These are phyloP conservation scores for Coenobita brevimanus DNA, from an alignment of 1,140 invertebrate species.

Conservation along the genomic window DNA sequence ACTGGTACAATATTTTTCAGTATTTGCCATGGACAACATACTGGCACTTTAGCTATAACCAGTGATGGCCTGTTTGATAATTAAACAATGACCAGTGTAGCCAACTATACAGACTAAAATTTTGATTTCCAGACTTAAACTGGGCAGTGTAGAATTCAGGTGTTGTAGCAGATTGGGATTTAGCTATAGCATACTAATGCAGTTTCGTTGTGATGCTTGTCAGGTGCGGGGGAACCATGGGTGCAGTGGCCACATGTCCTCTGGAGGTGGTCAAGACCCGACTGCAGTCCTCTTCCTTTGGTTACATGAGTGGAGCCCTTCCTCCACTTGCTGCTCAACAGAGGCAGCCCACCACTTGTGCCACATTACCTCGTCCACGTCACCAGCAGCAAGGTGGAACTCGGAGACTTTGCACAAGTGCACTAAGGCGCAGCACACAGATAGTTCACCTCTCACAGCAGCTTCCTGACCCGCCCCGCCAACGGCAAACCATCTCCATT, in stretches of 20 bases:
- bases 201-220: constrained; percentile 54
- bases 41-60: too few species aligned
- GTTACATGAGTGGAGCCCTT: constrained; percentile 76
- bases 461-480: constrained; percentile 43
- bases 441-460: constrained; percentile 68
- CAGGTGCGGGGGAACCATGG: constrained; percentile 95
- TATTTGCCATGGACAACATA: too few species aligned
- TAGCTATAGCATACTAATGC: background rate
- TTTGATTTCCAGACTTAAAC: too few species aligned
- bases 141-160: background rate
- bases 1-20: too few species aligned
- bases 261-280: constrained; percentile 99
- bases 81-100: too few species aligned
- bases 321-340: constrained; percentile 72
- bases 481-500: constrained; percentile 53
- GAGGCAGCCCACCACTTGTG: constrained; percentile 74
- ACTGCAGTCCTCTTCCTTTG: constrained; percentile 89
- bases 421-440: constrained; percentile 51
- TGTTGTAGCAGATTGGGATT: background rate
- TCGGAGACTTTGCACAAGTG: constrained; percentile 56
- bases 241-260: constrained; percentile 97
- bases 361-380: constrained; percentile 45
- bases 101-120: too few species aligned
- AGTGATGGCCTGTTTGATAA: too few species aligned
- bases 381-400: constrained; percentile 33